These are phyloP conservation scores for Oreonectes daqikongensis DNA, from an alignment of 2,797 vertebrate species.

Conservation along the genomic window DNA sequence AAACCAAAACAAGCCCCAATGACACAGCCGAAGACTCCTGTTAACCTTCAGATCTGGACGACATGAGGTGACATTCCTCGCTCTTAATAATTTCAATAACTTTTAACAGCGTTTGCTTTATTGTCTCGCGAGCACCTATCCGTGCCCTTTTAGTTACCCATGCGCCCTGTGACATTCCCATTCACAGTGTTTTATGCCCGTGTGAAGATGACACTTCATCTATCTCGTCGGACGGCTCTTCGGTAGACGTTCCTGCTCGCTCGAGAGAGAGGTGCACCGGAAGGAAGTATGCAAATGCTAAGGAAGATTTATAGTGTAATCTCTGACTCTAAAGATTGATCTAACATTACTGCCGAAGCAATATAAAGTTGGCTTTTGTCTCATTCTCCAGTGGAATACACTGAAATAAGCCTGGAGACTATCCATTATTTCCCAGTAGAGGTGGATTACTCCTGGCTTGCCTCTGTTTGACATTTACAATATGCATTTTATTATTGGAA, in stretches of 20 bases:
- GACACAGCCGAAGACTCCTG: conserved; percentile 77
- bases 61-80: conserved; percentile 58
- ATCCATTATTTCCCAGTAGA: conserved; percentile 80
- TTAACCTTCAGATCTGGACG: conserved; percentile 71
- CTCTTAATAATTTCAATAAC: conserved; percentile 75
- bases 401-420: conserved; percentile 61
- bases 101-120: conserved; percentile 69
- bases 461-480: conserved; percentile 82
- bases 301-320: conserved; percentile 46
- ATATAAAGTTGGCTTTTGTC: conserved; percentile 47
- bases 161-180: conserved; percentile 23
- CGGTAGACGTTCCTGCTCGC: conserved; percentile 13
- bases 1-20: conserved; percentile 75
- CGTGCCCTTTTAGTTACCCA: conserved; percentile 57
- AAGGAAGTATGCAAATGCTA: conserved; percentile 49
- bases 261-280: conserved; percentile 21
- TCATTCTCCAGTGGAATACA: conserved; percentile 46
- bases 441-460: conserved; percentile 74
- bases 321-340: conserved; percentile 39
- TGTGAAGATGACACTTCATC: conserved; percentile 18
- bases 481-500: conserved; percentile 84
- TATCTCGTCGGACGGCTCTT: conserved; percentile 14
- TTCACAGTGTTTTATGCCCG: conserved; percentile 35
- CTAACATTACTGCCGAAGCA: conserved; percentile 31
- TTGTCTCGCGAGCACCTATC: conserved; percentile 60